Conservation (phyloP, 2,113 vertebrate species). For the Cathartes aura region DNA sequence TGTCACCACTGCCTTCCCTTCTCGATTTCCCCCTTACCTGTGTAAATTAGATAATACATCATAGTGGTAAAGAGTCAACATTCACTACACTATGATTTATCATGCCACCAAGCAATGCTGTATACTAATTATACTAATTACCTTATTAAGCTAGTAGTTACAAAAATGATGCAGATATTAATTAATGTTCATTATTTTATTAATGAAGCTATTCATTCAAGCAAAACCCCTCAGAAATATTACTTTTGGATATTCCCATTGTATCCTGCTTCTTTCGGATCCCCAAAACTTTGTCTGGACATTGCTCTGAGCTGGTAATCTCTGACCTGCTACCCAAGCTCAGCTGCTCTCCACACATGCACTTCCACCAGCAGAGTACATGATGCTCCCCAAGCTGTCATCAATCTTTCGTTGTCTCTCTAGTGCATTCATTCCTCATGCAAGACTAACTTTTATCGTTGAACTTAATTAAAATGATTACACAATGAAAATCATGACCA, state of each 20-base stretch:
- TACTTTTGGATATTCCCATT: conserved; percentile 7
- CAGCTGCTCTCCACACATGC: not conserved
- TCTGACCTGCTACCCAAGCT: not conserved
- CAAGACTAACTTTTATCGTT: conserved; percentile 71
- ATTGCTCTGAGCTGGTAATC: not conserved
- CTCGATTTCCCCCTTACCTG: not conserved
- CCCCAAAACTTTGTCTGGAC: not conserved
- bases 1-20: not conserved
- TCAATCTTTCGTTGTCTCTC: conserved; percentile 63
- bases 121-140: conserved; percentile 82
- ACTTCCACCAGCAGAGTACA: conserved; percentile 11
- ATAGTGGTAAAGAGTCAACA: conserved; percentile 74
- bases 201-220: conserved; percentile 70
- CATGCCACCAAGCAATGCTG: conserved; percentile 62
- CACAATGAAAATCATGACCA: conserved; percentile 65
- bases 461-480: conserved; percentile 79
- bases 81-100: conserved; percentile 75
- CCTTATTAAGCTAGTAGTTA: conserved; percentile 76
- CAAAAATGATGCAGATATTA: conserved; percentile 73
- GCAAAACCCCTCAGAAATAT: conserved; percentile 33
- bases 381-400: conserved; percentile 26
- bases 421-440: conserved; percentile 60
- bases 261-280: not conserved
- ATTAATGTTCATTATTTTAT: conserved; percentile 75
- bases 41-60: conserved; percentile 78